A percentile compares a stretch with the other conserved stretches of the same genome.
Evolutionary conservation across 2,113 vertebrate genomes (phyloP).

Genomic region (Paramormyrops kingsleyae): DNA sequence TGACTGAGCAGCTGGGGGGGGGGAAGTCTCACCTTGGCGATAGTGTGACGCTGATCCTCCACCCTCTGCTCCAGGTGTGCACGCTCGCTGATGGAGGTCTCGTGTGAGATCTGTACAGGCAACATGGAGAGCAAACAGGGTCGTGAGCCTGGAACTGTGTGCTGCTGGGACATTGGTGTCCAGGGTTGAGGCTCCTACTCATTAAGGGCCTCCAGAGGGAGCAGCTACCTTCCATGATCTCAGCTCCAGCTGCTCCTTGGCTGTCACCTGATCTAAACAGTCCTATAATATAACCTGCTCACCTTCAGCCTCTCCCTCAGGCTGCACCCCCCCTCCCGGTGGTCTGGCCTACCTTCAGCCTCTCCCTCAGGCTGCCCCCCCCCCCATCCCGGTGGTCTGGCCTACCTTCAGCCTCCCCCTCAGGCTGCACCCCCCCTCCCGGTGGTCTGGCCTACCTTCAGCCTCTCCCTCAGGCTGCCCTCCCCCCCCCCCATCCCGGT

Average conservation of each 20-base stretch:
- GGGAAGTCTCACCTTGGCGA: constrained; percentile 56
- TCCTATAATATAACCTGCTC: background rate
- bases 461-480: constrained; percentile 58
- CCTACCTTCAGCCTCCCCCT: constrained; percentile 62
- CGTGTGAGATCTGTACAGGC: constrained; percentile 66
- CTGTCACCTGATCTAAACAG: background rate
- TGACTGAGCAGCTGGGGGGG: background rate
- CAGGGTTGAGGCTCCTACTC: background rate
- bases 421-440: constrained; percentile 41
- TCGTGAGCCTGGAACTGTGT: background rate
- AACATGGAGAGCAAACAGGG: constrained; percentile 4
- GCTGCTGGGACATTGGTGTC: background rate
- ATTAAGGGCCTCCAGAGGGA: background rate
- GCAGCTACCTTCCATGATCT: constrained; percentile 25
- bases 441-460: constrained; percentile 48
- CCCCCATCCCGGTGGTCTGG: background rate
- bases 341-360: background rate
- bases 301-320: background rate
- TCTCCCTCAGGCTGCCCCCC: background rate
- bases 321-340: background rate
- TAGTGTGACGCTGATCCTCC: constrained; percentile 65
- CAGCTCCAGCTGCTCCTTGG: background rate
- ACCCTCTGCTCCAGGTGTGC: constrained; percentile 68
- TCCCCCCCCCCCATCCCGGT: background rate
- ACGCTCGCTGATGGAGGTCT: constrained; percentile 65